Base-by-base conservation (phyloP, 2,888 invertebrate species). In the Cerceris ruficornis region DNA sequence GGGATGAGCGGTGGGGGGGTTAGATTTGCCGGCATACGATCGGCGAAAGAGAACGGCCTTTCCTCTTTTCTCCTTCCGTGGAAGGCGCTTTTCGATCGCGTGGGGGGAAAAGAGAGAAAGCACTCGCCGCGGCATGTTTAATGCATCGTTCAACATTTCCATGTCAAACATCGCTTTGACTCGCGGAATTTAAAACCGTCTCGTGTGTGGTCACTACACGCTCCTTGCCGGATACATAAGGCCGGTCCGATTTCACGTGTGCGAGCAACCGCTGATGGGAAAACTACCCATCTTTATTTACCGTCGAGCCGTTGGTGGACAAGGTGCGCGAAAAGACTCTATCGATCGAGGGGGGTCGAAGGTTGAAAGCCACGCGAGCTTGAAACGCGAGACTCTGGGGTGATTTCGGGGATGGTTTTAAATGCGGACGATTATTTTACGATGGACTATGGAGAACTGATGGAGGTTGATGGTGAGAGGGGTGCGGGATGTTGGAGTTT, bases 131-230 rank as follows among this genome's bases (percentile, higher is more conserved):
- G 83, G 84, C 87, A 92, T 92, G 92, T 92, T 92, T 92, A 92
- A 92, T 92, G 92, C 92, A 92, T 91, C 89, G 88, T 81, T 88
- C 89, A 88, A 89, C 90, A 92, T 92, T 92, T 92, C 92, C 92
- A 92, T 92, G 92, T 92, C 92, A 92, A 92, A 92, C 92, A 92
- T 92, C 88, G 91, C 91, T 92, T 92, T 92, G 92, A 92, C 91
- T 91, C 89, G 89, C 88, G 90, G 90, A 92, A 92, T 92, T 91
- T 91, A 87, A 91, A 92, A 91, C 89, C 89, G 86, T 88, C 81
- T 81, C 80, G 83, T 58, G 64, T 65, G 66, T 60, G 55, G 49
- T 8, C 69, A 77, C 68, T 49, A 42, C 17, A 39, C 49, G 41
- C 17, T 9, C 8, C 28, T 28, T 14, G 15, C 14, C 8, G 68